Conservation (phyloP, 2,797 vertebrate genomes). For the Argyrosomus regius region DNA sequence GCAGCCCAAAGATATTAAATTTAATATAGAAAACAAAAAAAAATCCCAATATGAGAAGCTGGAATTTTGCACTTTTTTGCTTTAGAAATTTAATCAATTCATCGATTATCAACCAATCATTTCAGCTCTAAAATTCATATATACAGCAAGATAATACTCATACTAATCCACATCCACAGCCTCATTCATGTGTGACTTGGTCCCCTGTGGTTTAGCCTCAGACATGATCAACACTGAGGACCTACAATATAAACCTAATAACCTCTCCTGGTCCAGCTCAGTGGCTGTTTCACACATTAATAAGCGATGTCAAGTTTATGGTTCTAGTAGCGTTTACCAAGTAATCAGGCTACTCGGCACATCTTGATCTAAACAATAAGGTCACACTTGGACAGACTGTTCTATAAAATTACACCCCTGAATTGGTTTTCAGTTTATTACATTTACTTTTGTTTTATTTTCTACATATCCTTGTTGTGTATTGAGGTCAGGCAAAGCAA, state of each 20-base stretch:
- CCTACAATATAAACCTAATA: slow-evolving; percentile 26
- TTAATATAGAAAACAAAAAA: not conserved
- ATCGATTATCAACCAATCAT: not conserved
- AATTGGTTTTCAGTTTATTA: slow-evolving; percentile 33
- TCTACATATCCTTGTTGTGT: slow-evolving; percentile 16
- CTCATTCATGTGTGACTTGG: not conserved
- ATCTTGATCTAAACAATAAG: slow-evolving; percentile 45
- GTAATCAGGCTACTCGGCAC: slow-evolving; percentile 55
- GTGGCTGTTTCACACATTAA: slow-evolving; percentile 34
- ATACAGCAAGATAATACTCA: not conserved
- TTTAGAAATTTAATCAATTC: not conserved
- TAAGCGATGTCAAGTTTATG: slow-evolving; percentile 31
- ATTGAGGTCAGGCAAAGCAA: slow-evolving; percentile 8
- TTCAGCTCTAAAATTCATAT: not conserved
- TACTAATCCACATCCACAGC: not conserved
- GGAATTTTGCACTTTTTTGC: not conserved
- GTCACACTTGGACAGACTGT: slow-evolving; percentile 20
- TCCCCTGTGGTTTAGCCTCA: not conserved
- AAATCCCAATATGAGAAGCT: not conserved
- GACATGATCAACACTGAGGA: slow-evolving; percentile 22
- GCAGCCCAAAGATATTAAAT: not conserved
- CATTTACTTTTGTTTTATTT: slow-evolving; percentile 17
- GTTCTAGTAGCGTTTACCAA: slow-evolving; percentile 42
- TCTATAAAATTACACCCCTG: slow-evolving; percentile 20
- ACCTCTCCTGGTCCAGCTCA: slow-evolving; percentile 29